Evolutionary conservation across 2,888 invertebrate species (phyloP).

Genomic region (Ariolimax columbianus): DNA sequence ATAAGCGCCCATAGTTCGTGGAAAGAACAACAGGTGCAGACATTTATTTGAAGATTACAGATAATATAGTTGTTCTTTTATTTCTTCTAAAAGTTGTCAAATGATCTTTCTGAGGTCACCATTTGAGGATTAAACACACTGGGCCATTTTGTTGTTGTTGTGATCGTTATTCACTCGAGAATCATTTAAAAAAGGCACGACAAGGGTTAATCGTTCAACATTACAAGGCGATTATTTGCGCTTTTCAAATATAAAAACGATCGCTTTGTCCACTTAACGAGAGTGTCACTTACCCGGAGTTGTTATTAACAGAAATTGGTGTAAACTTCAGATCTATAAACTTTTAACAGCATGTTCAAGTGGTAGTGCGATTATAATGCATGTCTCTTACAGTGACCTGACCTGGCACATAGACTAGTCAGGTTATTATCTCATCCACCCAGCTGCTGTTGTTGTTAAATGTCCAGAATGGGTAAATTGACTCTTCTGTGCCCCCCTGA

Average conservation of each 20-base stretch:
- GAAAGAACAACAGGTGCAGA: conserved; percentile 7
- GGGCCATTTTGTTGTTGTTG: background rate
- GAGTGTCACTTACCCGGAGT: background rate
- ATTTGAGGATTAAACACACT: conserved; percentile 10
- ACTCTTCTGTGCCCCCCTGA: too few species aligned
- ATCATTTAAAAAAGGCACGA: background rate
- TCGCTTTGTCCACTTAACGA: background rate
- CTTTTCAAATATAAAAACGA: background rate
- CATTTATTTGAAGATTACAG: conserved; percentile 19
- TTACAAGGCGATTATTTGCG: background rate
- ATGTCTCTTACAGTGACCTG: too few species aligned
- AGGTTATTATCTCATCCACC: too few species aligned
- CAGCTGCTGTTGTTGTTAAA: too few species aligned
- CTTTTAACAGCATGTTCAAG: too few species aligned
- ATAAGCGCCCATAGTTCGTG: background rate
- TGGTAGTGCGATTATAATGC: too few species aligned
- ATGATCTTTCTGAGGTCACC: background rate
- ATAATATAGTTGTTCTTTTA: conserved; percentile 9
- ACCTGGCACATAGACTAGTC: too few species aligned
- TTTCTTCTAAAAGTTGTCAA: background rate
- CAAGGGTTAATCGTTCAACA: background rate
- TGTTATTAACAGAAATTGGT: background rate
- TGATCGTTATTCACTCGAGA: background rate
- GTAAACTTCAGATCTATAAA: background rate
- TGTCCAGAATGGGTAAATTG: too few species aligned